These are phyloP conservation scores for Istiophorus platypterus DNA, from an alignment of 2,113 vertebrate species.

Conservation along the genomic window DNA sequence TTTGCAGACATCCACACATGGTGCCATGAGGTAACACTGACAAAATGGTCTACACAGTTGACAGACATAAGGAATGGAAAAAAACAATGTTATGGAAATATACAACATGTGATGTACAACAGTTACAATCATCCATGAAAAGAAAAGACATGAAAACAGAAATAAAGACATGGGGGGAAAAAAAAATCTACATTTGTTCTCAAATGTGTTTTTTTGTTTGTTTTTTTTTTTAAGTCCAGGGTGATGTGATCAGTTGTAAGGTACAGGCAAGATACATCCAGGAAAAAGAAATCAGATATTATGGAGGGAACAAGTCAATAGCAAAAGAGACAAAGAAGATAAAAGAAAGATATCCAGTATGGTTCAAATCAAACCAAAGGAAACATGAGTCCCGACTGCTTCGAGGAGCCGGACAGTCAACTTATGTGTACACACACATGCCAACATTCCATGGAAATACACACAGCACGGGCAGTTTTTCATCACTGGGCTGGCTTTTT, in stretches of 20 bases:
- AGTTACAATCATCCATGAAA: conserved; percentile 76
- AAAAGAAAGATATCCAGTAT: conserved; percentile 66
- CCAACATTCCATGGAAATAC: conserved; percentile 74
- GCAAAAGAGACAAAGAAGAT: conserved; percentile 55
- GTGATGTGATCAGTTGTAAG: conserved; percentile 65
- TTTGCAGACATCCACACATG: conserved; percentile 68
- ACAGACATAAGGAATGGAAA: conserved; percentile 69
- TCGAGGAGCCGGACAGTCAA: conserved; percentile 67
- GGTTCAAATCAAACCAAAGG: conserved; percentile 75
- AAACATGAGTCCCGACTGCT: conserved; percentile 75
- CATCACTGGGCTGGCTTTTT: conserved; percentile 77
- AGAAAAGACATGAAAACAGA: conserved; percentile 45
- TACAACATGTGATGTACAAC: conserved; percentile 74
- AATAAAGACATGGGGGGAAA: conserved; percentile 52
- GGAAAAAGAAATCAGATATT: conserved; percentile 64
- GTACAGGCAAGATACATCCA: conserved; percentile 74
- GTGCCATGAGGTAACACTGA: conserved; percentile 58
- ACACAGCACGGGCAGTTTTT: conserved; percentile 78
- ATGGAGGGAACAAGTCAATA: conserved; percentile 67
- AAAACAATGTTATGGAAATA: conserved; percentile 67
- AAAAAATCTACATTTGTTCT: conserved; percentile 73
- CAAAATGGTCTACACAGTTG: conserved; percentile 62
- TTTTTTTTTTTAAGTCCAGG: conserved; percentile 58
- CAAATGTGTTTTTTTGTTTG: conserved; percentile 68
- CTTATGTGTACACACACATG: conserved; percentile 74